These are phyloP conservation scores for Danio albolineatus DNA, from an alignment of 2,797 vertebrate species.

Conservation along the genomic window DNA sequence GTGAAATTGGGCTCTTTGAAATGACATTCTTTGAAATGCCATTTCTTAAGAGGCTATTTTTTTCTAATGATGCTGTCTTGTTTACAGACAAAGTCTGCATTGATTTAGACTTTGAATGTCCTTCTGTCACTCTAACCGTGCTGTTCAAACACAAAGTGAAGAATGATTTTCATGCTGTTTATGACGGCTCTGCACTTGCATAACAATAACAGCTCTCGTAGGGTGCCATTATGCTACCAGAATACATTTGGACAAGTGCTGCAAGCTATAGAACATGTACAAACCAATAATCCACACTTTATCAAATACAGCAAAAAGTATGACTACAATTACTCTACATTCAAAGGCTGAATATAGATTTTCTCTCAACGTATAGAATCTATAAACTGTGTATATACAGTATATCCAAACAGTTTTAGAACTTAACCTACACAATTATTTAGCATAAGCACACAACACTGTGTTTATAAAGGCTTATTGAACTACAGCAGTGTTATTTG, in stretches of 20 bases:
- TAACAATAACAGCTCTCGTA: conserved; percentile 45
- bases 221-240: conserved; percentile 35
- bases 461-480: not conserved
- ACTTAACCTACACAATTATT: not conserved
- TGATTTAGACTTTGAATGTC: conserved; percentile 30
- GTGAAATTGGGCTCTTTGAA: conserved; percentile 25
- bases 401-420: not conserved
- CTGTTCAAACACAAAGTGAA: conserved; percentile 46
- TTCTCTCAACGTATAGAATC: too few relatives aligned
- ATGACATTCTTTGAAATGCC: conserved; percentile 11
- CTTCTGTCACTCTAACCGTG: conserved; percentile 33
- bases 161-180: conserved; percentile 35
- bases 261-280: not conserved
- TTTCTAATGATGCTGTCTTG: conserved; percentile 20
- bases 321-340: not conserved
- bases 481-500: not conserved
- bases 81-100: conserved; percentile 37
- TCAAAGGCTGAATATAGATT: not conserved
- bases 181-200: conserved; percentile 32
- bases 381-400: too few relatives aligned
- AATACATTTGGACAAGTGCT: conserved; percentile 29
- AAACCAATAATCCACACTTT: conserved; percentile 17
- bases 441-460: not conserved
- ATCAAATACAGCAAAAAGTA: not conserved
- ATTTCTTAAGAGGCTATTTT: conserved; percentile 32